These are phyloP conservation scores for Diprion similis DNA, from an alignment of 1,140 invertebrate species.

Conservation along the genomic window DNA sequence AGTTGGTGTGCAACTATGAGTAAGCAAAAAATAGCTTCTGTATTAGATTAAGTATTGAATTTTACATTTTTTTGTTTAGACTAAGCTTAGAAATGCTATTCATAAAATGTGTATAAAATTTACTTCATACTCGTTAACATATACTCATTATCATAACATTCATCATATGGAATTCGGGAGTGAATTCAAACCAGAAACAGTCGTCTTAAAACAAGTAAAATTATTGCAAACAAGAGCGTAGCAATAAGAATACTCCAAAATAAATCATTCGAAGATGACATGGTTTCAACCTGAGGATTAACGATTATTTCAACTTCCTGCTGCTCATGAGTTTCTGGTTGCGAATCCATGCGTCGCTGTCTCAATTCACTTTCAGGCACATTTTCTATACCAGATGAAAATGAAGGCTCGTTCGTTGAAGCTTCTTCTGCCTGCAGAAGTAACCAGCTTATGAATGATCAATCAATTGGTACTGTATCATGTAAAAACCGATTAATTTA, in stretches of 20 bases:
- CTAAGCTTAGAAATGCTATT: constrained; percentile 35
- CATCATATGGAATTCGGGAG: constrained; percentile 21
- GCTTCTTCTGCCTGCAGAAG: constrained; percentile 52
- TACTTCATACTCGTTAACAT: constrained; percentile 32
- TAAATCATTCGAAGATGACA: constrained; percentile 53
- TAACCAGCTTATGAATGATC: neutral
- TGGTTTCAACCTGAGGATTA: constrained; percentile 44
- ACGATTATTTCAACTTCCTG: constrained; percentile 41
- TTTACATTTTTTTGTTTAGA: neutral
- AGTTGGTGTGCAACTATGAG: too few relatives aligned
- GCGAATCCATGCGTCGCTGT: constrained; percentile 43
- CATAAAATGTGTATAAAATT: constrained; percentile 44
- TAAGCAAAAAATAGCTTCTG: too few relatives aligned
- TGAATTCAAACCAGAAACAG: constrained; percentile 51
- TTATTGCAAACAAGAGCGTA: constrained; percentile 51
- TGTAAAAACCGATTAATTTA: constrained; percentile 21
- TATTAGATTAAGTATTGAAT: neutral
- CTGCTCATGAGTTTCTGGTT: constrained; percentile 34
- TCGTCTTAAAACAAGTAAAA: constrained; percentile 53
- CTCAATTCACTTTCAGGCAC: constrained; percentile 42
- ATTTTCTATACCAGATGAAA: constrained; percentile 26
- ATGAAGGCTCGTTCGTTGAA: constrained; percentile 37
- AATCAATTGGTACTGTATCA: too few relatives aligned
- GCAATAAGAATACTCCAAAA: constrained; percentile 55
- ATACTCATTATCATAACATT: constrained; percentile 34